A percentile compares a stretch with the other conserved stretches of the same genome.
phyloP scores from a whole-genome alignment of 92 coral and sea anemone genomes.

The Heteractis magnifica region DNA sequence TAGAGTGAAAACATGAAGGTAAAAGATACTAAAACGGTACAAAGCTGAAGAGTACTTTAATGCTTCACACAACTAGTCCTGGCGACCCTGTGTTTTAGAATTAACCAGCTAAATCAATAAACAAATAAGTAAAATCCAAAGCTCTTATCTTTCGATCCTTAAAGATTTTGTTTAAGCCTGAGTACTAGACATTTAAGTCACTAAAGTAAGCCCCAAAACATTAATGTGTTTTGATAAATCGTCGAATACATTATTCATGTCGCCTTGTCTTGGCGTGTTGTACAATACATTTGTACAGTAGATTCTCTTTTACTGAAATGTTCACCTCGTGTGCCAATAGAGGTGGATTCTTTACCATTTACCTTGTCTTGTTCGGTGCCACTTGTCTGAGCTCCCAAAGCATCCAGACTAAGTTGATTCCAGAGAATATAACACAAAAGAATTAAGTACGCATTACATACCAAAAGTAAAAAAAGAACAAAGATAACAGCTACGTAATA shows the following conservation, averaged over 20 bases:
- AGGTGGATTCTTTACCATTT: not conserved
- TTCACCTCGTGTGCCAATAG: not conserved
- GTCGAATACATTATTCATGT: not conserved
- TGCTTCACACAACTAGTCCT: not conserved
- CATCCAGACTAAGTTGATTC: not conserved
- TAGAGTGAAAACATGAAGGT: too few species aligned
- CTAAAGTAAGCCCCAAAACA: constrained; percentile 6
- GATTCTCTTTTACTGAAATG: not conserved
- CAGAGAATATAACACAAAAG: not conserved
- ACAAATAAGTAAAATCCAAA: not conserved
- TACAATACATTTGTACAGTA: not conserved
- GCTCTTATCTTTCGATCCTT: constrained; percentile 25
- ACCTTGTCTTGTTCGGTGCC: constrained; percentile 13
- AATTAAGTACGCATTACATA: not conserved
- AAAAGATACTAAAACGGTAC: not conserved
- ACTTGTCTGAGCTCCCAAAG: constrained; percentile 11
- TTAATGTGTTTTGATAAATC: not conserved
- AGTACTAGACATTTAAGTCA: constrained; percentile 8
- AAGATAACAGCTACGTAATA: constrained; percentile 2
- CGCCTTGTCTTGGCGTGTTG: constrained; percentile 2
- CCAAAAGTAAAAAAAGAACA: not conserved
- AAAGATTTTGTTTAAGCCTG: constrained; percentile 5
- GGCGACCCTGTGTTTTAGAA: not conserved
- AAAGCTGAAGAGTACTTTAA: not conserved
- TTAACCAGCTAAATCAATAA: constrained; percentile 18